Conservation (phyloP, 2,888 invertebrate genomes). For the Ommatoiulus sabulosus region DNA sequence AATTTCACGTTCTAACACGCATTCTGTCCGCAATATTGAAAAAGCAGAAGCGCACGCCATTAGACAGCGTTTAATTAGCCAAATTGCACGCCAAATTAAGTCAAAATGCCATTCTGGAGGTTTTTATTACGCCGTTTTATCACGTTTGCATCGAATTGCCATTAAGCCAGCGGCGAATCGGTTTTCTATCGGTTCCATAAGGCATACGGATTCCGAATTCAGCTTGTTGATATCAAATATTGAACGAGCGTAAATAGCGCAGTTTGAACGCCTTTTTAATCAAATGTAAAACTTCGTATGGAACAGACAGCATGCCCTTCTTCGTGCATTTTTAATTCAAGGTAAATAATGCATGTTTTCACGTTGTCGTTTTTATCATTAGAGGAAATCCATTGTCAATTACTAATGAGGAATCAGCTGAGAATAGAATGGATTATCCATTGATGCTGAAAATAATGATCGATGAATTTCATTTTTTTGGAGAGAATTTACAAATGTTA, state of each 20-base stretch:
- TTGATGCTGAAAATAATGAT: not conserved
- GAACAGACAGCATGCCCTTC: not conserved
- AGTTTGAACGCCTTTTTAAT: not conserved
- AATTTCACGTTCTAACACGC: not conserved
- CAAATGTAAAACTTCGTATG: not conserved
- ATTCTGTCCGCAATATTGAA: not conserved
- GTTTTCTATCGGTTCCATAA: not conserved
- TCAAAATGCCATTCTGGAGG: not conserved
- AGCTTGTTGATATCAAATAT: constrained; percentile 45
- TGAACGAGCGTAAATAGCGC: not conserved
- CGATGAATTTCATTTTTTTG: not conserved
- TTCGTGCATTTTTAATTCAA: constrained; percentile 26
- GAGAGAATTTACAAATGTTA: not conserved
- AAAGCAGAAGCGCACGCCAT: constrained; percentile 23
- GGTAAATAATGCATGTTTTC: not conserved
- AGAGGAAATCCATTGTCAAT: not conserved
- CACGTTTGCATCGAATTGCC: constrained; percentile 3
- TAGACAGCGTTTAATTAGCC: constrained; percentile 23
- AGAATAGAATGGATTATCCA: not conserved
- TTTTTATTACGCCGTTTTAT: constrained; percentile 24
- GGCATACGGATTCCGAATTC: not conserved
- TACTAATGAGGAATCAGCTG: not conserved
- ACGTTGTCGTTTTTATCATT: not conserved
- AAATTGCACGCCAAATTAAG: constrained; percentile 4
- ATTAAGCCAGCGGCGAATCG: not conserved